Percentiles rank a stretch among this genome's conserved stretches.
Conservation (phyloP, 2,888 invertebrate genomes). For the Gordius sp. region DNA sequence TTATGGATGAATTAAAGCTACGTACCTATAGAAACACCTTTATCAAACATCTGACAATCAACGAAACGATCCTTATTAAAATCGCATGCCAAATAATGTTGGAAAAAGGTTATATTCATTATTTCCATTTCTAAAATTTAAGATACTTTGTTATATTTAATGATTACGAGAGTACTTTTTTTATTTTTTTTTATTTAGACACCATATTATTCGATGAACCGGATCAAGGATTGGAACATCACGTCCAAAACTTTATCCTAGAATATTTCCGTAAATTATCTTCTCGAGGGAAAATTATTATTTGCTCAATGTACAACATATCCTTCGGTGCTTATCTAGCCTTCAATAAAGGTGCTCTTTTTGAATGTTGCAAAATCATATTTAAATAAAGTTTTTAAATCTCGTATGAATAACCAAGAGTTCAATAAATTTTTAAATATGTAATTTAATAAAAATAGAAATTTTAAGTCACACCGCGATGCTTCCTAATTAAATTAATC, state of each 20-base stretch:
- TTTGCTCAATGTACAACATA: not conserved
- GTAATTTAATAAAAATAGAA: too few species aligned
- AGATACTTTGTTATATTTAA: not conserved
- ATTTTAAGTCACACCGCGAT: too few species aligned
- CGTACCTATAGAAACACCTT: not conserved
- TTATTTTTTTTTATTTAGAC: not conserved
- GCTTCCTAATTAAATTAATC: too few species aligned
- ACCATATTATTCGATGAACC: not conserved
- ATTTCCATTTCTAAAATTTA: not conserved
- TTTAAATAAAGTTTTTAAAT: too few species aligned
- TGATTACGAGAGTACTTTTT: not conserved
- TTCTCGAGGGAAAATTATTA: not conserved
- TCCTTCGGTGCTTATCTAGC: not conserved
- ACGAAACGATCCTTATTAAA: not conserved
- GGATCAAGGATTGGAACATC: not conserved
- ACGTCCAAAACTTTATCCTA: not conserved
- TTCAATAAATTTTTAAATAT: too few species aligned
- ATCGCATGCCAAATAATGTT: conserved; percentile 5
- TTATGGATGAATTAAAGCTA: not conserved
- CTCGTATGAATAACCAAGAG: too few species aligned
- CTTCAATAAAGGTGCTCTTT: conserved; percentile 7
- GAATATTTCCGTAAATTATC: not conserved
- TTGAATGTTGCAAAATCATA: too few species aligned
- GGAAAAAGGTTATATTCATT: not conserved
- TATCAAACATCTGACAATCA: not conserved